Evolutionary conservation across 2,797 vertebrate genomes (phyloP).

Genomic region (Microtus agrestis): DNA sequence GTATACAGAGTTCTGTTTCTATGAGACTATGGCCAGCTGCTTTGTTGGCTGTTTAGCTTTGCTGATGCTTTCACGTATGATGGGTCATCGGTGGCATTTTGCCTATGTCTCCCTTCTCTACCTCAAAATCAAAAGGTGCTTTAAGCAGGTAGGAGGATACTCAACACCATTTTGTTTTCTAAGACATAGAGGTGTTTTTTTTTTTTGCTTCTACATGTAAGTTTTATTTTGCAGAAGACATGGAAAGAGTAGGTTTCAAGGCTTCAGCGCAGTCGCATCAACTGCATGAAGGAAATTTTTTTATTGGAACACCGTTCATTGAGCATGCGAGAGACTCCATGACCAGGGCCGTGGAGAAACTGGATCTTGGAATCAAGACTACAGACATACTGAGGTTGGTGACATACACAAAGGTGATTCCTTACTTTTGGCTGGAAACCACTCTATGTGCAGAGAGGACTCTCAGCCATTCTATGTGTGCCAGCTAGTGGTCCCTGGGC

Average conservation of each 20-base stretch:
- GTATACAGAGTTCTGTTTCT: neutral
- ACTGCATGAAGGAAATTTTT: neutral
- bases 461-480: too few relatives aligned
- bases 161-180: neutral
- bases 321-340: neutral
- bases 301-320: rapidly evolving
- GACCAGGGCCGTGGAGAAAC: neutral
- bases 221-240: constrained; percentile 8
- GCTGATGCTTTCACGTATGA: neutral
- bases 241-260: neutral
- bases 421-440: neutral
- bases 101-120: neutral
- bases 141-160: neutral
- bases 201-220: neutral
- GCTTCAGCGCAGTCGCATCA: neutral
- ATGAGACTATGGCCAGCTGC: neutral
- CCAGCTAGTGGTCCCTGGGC: neutral
- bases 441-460: neutral
- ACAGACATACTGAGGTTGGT: neutral
- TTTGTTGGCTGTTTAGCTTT: neutral
- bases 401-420: neutral
- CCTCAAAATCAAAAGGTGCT: constrained; percentile 22
- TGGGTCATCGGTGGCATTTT: neutral
- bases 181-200: neutral
- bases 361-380: constrained; percentile 16